Evolutionary conservation across 2,797 vertebrate species (phyloP).

Genomic region (Etheostoma nigrum): DNA sequence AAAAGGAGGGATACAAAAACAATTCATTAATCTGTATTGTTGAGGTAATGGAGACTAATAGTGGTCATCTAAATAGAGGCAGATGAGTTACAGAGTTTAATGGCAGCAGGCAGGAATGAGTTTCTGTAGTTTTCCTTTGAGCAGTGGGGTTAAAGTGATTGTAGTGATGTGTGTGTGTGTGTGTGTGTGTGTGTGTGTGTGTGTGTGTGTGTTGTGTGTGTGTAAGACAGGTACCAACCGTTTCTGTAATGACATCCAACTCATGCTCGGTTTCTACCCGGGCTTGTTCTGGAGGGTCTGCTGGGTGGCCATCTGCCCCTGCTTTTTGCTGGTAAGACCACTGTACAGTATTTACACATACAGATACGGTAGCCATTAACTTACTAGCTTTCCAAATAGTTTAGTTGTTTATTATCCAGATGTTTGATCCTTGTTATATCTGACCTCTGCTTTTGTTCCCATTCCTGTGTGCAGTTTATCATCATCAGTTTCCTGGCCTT

Average conservation of each 20-base stretch:
- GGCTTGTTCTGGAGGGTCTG: constrained; percentile 95
- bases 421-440: neutral
- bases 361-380: neutral
- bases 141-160: neutral
- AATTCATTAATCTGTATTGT: no score
- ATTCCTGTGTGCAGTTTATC: constrained; percentile 87
- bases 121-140: no score
- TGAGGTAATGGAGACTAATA: no score
- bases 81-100: no score
- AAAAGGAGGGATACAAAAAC: no score
- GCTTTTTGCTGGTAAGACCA: constrained; percentile 94
- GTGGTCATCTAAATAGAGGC: no score
- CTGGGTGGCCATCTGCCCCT: constrained; percentile 95
- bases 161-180: constrained; percentile 34
- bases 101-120: no score
- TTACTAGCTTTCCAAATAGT: neutral
- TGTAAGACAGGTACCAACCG: constrained; percentile 89
- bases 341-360: constrained; percentile 8
- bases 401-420: neutral
- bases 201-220: constrained; percentile 37
- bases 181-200: constrained; percentile 36
- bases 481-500: constrained; percentile 95
- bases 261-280: constrained; percentile 96
- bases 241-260: constrained; percentile 92
- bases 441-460: constrained; percentile 12